Conservation (phyloP, 2,797 vertebrate genomes). For the Scyliorhinus canicula region DNA sequence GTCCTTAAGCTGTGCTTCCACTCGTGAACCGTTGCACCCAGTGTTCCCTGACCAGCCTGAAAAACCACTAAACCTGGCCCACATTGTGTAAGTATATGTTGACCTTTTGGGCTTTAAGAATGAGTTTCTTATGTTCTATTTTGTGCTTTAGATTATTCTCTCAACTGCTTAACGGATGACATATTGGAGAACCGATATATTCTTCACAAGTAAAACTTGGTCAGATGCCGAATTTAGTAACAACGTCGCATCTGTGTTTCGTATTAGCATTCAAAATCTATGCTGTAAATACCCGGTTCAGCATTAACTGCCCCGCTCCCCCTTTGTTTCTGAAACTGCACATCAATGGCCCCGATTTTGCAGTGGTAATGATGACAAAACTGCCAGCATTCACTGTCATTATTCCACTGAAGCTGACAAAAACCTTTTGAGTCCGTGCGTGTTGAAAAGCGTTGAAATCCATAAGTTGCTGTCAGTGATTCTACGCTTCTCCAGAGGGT, state of each 20-base stretch:
- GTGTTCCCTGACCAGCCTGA: constrained; percentile 89
- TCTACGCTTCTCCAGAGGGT: neutral
- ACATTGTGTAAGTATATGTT: constrained; percentile 82
- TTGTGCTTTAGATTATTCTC: neutral
- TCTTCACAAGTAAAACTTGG: neutral
- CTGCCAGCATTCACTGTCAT: neutral
- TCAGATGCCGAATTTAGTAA: neutral
- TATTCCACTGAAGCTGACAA: neutral
- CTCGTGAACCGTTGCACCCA: constrained; percentile 85
- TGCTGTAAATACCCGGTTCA: neutral
- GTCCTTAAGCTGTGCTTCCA: constrained; percentile 96
- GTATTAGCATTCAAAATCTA: neutral
- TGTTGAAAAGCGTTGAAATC: neutral
- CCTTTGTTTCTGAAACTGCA: neutral
- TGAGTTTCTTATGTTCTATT: neutral
- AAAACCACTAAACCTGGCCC: constrained; percentile 90
- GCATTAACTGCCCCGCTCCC: too few relatives aligned
- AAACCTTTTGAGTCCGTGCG: neutral
- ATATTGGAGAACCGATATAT: neutral
- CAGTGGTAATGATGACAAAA: neutral
- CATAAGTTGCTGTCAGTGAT: neutral
- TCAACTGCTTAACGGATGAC: neutral
- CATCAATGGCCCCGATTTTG: neutral
- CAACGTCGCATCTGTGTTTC: neutral
- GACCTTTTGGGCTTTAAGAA: neutral